These are phyloP conservation scores for Hiodon alosoides DNA, from an alignment of 2,113 vertebrate species.

Conservation along the genomic window DNA sequence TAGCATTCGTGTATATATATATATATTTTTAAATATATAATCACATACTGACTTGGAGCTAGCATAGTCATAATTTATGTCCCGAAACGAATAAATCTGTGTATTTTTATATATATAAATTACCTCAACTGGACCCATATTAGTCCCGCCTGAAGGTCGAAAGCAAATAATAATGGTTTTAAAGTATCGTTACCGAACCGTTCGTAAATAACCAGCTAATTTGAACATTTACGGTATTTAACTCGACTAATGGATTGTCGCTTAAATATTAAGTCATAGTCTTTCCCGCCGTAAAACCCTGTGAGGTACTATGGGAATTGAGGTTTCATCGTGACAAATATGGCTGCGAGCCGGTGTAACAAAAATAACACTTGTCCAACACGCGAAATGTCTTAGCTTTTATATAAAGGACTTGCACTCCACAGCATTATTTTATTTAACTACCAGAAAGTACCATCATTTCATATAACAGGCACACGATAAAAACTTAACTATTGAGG, in stretches of 20 bases:
- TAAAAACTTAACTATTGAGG: too few relatives aligned
- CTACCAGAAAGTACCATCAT: too few relatives aligned
- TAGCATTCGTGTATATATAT: too few relatives aligned
- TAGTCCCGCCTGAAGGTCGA: not conserved
- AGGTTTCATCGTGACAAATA: too few relatives aligned
- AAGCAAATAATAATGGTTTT: not conserved
- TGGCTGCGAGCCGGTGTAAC: too few relatives aligned
- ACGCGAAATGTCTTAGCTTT: too few relatives aligned
- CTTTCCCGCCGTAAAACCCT: not conserved
- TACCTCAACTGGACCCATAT: slow-evolving; percentile 49
- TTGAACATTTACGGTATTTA: not conserved
- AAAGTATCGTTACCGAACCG: not conserved
- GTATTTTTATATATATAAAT: not conserved
- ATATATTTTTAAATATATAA: too few relatives aligned
- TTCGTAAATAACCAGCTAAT: not conserved
- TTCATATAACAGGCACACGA: too few relatives aligned
- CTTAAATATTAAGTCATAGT: slow-evolving; percentile 27
- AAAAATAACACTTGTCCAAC: too few relatives aligned
- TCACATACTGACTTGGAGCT: not conserved
- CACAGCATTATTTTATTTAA: too few relatives aligned
- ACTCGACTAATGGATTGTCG: slow-evolving; percentile 23
- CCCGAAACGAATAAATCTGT: not conserved
- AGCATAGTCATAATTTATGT: not conserved
- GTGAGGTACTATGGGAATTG: too few relatives aligned
- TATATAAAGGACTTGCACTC: too few relatives aligned